Evolutionary conservation across 1,140 invertebrate genomes (phyloP), one percentile per base, ranked within the genome.

Genomic region (Anthonomus grandis): DNA sequence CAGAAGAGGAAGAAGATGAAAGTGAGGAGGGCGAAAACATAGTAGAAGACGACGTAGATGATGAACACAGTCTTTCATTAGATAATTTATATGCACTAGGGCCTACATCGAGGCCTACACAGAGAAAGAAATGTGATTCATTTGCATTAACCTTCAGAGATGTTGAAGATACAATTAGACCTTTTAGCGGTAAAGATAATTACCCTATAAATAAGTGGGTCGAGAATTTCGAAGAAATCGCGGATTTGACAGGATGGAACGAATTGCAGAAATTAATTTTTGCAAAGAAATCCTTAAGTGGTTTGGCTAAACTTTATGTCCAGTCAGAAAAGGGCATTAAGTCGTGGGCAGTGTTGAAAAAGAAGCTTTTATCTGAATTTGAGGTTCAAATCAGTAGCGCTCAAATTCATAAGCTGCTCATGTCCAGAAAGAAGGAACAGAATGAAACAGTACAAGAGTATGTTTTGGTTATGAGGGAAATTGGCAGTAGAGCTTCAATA

Each of bases 391-490:
- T 51, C n/a, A 58, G 17, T 8, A 57, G 47, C 23, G 56, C 47
- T 21, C 31, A 41, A 13, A 9, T 73, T 24, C 67, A 71, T 21
- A 15, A 57, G 42, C 54, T 64, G 46, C 27, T 72, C 2, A 4
- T 3, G 0, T 39, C 42, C 42, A 46, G 68, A 48, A 62, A 57
- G 41, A 67, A 64, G 36, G 63, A 61, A 8, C 51, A 31, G 19
- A 53, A 68, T 9, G 67, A 72, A 48, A 54, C 64, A 0, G 5
- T 65, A 0, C 66, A 73, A 39, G 68, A 74, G 60, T 73, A 74
- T 60, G 64, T 67, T 15, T 27, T 70, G 0, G 19, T 51, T 0
- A 73, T 73, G 64, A 67, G 64, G 15, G 70, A 73, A 53, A 17
- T 73, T 3, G 69, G 66, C 0, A 53, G 34, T 3, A 12, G 61